These are phyloP conservation scores for Notospermus geniculatus DNA, from an alignment of 1,140 invertebrate genomes.

Conservation along the genomic window DNA sequence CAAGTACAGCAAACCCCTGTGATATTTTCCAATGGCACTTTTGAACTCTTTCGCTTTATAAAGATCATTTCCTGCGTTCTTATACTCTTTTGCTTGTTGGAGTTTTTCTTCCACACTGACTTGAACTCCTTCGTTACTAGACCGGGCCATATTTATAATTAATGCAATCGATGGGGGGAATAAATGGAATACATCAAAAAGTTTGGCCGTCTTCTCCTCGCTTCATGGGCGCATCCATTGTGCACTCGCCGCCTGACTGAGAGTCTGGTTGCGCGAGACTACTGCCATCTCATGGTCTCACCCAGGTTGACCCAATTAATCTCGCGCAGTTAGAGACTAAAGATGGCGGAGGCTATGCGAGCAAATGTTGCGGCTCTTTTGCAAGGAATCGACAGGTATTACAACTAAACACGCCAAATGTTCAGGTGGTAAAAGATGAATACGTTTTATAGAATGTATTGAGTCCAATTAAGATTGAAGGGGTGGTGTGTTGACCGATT, in stretches of 20 bases:
- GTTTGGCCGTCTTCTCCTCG: too few species aligned
- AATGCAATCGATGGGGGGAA: too few species aligned
- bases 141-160: background rate
- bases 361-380: slow-evolving; percentile 71
- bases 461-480: too few species aligned
- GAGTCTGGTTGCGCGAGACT: too few species aligned
- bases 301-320: too few species aligned
- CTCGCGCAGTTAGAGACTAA: too few species aligned
- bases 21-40: slow-evolving; percentile 46
- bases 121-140: background rate
- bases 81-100: slow-evolving; percentile 33
- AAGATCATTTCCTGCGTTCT: slow-evolving; percentile 42
- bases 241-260: too few species aligned
- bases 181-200: too few species aligned
- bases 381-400: slow-evolving; percentile 76
- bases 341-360: slow-evolving; percentile 69
- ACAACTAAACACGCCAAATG: background rate
- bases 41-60: slow-evolving; percentile 39
- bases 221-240: too few species aligned
- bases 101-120: slow-evolving; percentile 18
- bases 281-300: too few species aligned
- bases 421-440: background rate
- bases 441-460: too few species aligned
- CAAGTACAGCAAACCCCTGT: slow-evolving; percentile 42
- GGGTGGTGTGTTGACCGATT: too few species aligned